Evolutionary conservation across 2,797 vertebrate species (phyloP).

Genomic region (Danio aesculapii): DNA sequence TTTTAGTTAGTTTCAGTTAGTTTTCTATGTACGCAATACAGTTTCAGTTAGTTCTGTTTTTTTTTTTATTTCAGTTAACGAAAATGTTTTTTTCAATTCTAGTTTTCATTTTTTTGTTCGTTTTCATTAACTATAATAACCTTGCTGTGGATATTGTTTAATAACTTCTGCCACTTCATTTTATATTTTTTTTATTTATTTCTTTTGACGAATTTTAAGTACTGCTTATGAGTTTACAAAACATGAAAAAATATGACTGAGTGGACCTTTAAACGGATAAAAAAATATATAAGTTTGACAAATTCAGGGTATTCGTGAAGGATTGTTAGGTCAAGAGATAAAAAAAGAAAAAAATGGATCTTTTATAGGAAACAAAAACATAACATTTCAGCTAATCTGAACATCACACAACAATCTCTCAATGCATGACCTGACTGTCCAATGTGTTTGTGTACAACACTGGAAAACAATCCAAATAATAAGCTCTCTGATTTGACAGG

Average conservation of each 20-base stretch:
- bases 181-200: neutral
- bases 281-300: neutral
- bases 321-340: neutral
- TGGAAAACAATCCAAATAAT: neutral
- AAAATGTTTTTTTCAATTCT: too few relatives aligned
- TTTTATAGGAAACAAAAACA: constrained; percentile 7
- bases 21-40: too few relatives aligned
- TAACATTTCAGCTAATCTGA: neutral
- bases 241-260: neutral
- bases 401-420: neutral
- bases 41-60: too few relatives aligned
- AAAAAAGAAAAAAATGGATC: neutral
- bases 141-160: neutral
- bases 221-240: neutral
- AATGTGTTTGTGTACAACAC: neutral
- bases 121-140: too few relatives aligned
- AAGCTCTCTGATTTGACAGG: neutral
- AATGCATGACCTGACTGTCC: neutral
- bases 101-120: too few relatives aligned
- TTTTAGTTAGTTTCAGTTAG: too few relatives aligned
- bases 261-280: neutral
- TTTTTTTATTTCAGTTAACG: too few relatives aligned
- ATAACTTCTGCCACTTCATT: neutral
- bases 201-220: neutral
- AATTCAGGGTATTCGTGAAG: neutral